A percentile compares a stretch with the other conserved stretches of the same genome.
phyloP scores from a whole-genome alignment of 2,113 vertebrate species.

The Gopherus flavomarginatus region DNA sequence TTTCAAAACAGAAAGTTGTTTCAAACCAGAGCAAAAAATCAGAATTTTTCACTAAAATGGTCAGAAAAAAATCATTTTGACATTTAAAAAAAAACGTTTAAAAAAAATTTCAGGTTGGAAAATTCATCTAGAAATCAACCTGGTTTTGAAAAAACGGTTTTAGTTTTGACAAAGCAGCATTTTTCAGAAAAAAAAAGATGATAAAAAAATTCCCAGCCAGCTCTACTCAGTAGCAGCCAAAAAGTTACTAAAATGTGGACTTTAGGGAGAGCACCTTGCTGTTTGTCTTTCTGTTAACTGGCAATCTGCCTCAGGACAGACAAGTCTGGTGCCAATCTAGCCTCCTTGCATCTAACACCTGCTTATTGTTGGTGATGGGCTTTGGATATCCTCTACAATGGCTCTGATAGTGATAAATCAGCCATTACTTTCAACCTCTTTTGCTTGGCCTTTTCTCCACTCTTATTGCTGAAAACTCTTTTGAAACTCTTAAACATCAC shows the following conservation, averaged over 20 bases:
- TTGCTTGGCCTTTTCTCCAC: background rate
- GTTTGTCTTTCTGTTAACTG: background rate
- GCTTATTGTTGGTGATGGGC: background rate
- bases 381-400: background rate
- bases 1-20: background rate
- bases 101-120: background rate
- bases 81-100: background rate
- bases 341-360: background rate
- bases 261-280: background rate
- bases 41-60: background rate
- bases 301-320: background rate
- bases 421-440: background rate
- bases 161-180: background rate
- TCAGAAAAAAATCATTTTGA: background rate
- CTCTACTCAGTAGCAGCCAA: background rate
- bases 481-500: background rate
- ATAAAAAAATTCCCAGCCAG: background rate
- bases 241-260: background rate
- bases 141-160: background rate
- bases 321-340: background rate
- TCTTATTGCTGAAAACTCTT: background rate
- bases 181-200: background rate
- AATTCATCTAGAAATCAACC: background rate
- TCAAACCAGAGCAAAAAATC: background rate
- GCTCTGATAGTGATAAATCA: background rate